Evolutionary conservation across 1,140 invertebrate species (phyloP).

Genomic region (Zeugodacus cucurbitae): DNA sequence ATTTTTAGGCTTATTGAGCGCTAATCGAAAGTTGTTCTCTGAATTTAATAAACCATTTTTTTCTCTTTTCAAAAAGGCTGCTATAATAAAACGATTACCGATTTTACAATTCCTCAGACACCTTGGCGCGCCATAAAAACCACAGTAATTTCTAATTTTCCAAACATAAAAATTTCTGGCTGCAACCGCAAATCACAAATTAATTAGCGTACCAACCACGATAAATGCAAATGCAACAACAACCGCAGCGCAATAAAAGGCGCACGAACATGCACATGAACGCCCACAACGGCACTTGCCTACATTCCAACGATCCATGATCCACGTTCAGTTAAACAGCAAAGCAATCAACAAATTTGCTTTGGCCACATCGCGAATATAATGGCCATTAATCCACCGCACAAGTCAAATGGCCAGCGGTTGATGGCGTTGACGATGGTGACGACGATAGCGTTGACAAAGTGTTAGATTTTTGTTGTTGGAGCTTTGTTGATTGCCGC

Average conservation of each 20-base stretch:
- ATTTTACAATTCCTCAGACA: background rate
- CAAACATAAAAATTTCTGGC: background rate
- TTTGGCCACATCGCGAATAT: background rate
- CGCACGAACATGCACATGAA: background rate
- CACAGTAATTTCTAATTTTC: background rate
- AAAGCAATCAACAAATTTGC: background rate
- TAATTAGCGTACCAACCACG: constrained; percentile 12
- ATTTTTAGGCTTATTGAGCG: too few relatives aligned
- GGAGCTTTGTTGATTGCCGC: background rate
- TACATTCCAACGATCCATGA: background rate
- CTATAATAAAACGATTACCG: too few relatives aligned
- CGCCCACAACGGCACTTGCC: background rate
- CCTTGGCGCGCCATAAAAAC: background rate
- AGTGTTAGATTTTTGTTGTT: background rate
- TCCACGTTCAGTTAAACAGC: too few relatives aligned
- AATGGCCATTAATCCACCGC: constrained; percentile 9
- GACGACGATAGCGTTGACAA: background rate
- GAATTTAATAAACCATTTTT: too few relatives aligned
- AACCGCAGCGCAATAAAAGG: background rate
- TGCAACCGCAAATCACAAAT: constrained; percentile 1
- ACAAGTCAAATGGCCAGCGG: background rate
- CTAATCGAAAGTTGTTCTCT: too few relatives aligned
- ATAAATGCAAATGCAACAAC: constrained; percentile 8
- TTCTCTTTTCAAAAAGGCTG: rapidly evolving
- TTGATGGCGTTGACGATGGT: background rate